phyloP scores from a whole-genome alignment of 2,113 vertebrate species.

The Recurvirostra avosetta region DNA sequence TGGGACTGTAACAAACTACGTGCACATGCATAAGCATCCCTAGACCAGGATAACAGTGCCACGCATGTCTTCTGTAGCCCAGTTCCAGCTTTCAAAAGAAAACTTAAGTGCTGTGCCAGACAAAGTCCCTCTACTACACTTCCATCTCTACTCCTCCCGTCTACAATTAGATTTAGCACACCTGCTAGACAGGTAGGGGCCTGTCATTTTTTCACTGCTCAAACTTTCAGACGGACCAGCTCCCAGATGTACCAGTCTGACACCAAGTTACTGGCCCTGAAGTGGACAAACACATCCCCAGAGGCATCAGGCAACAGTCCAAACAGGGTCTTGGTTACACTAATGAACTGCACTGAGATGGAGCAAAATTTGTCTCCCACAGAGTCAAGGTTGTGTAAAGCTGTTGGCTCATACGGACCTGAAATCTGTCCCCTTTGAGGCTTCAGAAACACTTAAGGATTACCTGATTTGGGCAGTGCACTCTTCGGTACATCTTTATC shows the following conservation, averaged over 20 bases:
- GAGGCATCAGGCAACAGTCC: neutral
- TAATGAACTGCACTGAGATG: neutral
- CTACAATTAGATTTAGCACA: neutral
- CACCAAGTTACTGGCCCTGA: neutral
- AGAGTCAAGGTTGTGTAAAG: neutral
- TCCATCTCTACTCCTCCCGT: neutral
- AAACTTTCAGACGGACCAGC: neutral
- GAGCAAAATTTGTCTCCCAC: neutral
- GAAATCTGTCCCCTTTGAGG: neutral
- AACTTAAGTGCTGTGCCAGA: neutral
- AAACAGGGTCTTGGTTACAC: neutral
- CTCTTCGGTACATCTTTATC: constrained; percentile 89
- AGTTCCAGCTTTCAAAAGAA: neutral
- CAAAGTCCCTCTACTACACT: neutral
- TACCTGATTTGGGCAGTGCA: constrained; percentile 95
- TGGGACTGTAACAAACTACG: neutral
- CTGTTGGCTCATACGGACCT: neutral
- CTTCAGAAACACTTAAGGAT: neutral
- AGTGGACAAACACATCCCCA: neutral
- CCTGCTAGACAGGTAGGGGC: neutral
- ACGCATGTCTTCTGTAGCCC: too few relatives aligned
- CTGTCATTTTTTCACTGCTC: neutral
- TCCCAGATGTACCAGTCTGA: neutral
- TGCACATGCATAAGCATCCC: neutral
- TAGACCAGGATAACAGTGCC: neutral